These are phyloP conservation scores for Tragelaphus imberbis DNA, from an alignment of 2,113 vertebrate species.

Conservation along the genomic window DNA sequence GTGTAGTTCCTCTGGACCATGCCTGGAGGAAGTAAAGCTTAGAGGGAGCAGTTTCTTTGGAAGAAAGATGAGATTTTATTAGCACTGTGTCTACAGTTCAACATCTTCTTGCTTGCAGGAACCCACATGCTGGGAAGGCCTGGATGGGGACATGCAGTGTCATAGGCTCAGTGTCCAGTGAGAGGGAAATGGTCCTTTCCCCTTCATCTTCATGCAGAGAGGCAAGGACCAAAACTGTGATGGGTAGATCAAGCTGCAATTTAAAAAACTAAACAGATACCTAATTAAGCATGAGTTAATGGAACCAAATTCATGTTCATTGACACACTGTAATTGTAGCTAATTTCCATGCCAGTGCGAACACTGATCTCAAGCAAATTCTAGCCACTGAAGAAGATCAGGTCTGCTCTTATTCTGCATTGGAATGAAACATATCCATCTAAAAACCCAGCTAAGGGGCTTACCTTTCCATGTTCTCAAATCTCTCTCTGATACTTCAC, in stretches of 20 bases:
- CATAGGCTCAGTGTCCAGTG: background rate
- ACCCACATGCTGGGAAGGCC: background rate
- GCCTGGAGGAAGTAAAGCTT: background rate
- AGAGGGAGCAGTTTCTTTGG: background rate
- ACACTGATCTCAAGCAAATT: background rate
- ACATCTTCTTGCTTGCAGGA: background rate
- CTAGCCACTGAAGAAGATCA: background rate
- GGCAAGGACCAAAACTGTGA: background rate
- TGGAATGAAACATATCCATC: background rate
- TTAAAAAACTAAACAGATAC: background rate
- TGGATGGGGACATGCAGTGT: background rate
- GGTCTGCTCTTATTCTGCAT: background rate
- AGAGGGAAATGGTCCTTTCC: background rate
- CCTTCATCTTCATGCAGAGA: background rate
- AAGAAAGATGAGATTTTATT: background rate
- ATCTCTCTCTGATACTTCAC: background rate
- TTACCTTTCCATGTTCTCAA: background rate
- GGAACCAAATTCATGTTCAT: constrained; percentile 18
- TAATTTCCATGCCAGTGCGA: background rate
- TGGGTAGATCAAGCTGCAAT: background rate
- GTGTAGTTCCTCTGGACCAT: background rate
- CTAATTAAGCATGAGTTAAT: background rate
- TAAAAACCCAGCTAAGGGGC: background rate
- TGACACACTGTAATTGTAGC: background rate
- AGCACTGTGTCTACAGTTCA: background rate